Evolutionary conservation across 2,797 vertebrate genomes (phyloP).

Genomic region (Luscinia megarhynchos): DNA sequence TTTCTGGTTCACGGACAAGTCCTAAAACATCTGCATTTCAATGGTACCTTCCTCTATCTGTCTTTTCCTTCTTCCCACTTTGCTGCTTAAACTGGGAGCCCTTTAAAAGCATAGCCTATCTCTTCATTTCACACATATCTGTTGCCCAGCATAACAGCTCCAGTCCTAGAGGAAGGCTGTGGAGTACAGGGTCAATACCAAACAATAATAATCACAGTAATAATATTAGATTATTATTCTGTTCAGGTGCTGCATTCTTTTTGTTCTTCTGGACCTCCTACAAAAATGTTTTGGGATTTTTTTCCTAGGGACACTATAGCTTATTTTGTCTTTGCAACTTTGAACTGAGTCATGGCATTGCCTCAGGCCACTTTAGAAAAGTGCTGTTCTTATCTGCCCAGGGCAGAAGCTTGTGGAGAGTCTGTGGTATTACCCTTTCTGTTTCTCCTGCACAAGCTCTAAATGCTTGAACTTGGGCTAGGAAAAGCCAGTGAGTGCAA

Average conservation of each 20-base stretch:
- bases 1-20: neutral
- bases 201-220: neutral
- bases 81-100: neutral
- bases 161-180: neutral
- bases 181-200: neutral
- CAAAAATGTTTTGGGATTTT: neutral
- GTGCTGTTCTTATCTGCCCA: conserved; percentile 23
- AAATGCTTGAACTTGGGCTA: neutral
- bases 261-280: neutral
- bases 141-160: neutral
- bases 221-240: neutral
- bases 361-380: neutral
- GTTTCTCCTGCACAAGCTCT: neutral
- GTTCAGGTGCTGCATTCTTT: neutral
- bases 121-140: neutral
- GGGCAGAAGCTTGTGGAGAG: conserved; percentile 23
- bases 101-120: neutral
- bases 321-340: conserved; percentile 12
- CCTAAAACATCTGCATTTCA: neutral
- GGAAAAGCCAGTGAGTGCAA: neutral
- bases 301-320: neutral
- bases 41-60: neutral
- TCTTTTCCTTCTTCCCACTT: neutral
- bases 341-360: conserved; percentile 31
- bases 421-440: neutral